phyloP scores from a whole-genome alignment of 2,113 vertebrate genomes.

The Ranitomeya variabilis region DNA sequence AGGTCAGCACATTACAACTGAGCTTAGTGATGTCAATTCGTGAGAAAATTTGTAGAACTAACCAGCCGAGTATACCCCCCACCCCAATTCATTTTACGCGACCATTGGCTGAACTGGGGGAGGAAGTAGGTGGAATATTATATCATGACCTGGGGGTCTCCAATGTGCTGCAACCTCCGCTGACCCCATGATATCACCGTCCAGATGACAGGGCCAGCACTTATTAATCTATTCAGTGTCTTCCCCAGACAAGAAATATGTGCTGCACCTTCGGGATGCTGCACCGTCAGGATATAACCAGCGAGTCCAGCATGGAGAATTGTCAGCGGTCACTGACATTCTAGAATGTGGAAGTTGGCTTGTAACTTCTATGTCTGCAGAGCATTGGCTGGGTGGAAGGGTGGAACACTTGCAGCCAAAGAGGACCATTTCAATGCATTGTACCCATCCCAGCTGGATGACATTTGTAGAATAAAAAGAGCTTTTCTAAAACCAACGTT shows the following conservation, averaged over 20 bases:
- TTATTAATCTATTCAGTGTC: neutral
- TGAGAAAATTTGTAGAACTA: neutral
- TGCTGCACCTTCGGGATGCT: neutral
- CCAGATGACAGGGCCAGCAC: neutral
- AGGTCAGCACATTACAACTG: neutral
- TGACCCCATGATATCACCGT: neutral
- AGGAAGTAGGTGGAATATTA: neutral
- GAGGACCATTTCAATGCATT: neutral
- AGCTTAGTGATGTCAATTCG: neutral
- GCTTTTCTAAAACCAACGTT: no score
- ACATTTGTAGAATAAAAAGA: no score
- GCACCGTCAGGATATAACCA: neutral
- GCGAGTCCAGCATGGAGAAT: neutral
- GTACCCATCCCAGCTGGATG: neutral
- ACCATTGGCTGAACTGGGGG: neutral
- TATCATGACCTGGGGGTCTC: neutral
- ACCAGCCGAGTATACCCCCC: neutral
- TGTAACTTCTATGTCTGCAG: neutral
- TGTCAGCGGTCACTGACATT: neutral
- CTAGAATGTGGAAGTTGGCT: neutral
- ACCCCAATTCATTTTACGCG: no score
- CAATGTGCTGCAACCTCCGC: neutral
- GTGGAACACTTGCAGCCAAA: neutral
- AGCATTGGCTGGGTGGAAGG: neutral
- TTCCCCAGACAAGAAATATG: neutral